phyloP scores from a whole-genome alignment of 2,797 vertebrate genomes.

The Chelmon rostratus region DNA sequence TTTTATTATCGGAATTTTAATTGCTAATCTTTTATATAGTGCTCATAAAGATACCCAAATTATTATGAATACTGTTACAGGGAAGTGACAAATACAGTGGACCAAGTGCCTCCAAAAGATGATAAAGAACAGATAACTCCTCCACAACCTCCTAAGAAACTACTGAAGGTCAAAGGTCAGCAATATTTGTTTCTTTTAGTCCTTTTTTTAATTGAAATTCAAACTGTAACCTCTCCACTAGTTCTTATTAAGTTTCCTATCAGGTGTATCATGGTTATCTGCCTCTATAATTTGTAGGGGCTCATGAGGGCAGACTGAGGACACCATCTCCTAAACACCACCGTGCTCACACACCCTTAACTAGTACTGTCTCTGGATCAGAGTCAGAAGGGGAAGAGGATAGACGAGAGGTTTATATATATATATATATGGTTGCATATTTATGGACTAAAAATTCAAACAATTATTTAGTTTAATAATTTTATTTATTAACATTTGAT shows the following conservation, averaged over 20 bases:
- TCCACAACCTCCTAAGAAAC: slow-evolving; percentile 62
- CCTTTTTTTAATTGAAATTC: neutral
- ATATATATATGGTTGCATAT: too few relatives aligned
- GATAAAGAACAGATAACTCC: slow-evolving; percentile 46
- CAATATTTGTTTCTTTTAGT: neutral
- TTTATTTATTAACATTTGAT: neutral
- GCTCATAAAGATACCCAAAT: neutral
- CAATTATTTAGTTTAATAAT: neutral
- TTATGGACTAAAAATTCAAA: slow-evolving; percentile 1
- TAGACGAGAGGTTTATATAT: slow-evolving; percentile 93
- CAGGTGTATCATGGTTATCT: neutral
- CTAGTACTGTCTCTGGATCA: slow-evolving; percentile 91
- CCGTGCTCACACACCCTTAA: slow-evolving; percentile 89
- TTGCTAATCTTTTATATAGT: neutral
- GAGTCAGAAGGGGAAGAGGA: slow-evolving; percentile 96
- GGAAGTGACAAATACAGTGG: slow-evolving; percentile 48
- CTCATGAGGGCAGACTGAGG: slow-evolving; percentile 87
- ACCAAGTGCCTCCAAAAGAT: slow-evolving; percentile 47
- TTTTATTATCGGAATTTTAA: neutral
- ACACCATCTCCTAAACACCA: slow-evolving; percentile 93
- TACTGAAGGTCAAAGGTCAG: slow-evolving; percentile 82
- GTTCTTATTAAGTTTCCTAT: neutral
- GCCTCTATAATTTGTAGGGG: slow-evolving; percentile 82
- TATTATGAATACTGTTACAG: slow-evolving; percentile 58
- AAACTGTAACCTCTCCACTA: neutral